Conservation (phyloP, 2,797 vertebrate species). For the Gambelia wislizenii region DNA sequence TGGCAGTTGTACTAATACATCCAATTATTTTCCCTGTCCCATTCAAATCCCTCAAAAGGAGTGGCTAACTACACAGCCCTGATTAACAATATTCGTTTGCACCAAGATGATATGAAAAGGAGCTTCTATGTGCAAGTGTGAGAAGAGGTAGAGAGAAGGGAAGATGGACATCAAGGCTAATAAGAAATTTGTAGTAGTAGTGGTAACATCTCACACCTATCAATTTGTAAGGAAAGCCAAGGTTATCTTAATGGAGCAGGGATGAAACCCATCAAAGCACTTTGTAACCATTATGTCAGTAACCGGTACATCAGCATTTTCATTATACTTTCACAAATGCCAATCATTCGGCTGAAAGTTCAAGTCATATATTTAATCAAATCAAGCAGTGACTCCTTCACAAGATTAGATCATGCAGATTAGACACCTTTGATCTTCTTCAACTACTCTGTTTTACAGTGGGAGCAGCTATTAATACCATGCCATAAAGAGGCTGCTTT, state of each 20-base stretch:
- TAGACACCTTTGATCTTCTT: background rate
- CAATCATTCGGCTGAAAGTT: background rate
- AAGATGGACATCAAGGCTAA: background rate
- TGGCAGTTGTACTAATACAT: background rate
- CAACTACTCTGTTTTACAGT: background rate
- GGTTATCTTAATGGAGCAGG: background rate
- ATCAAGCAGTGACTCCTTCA: background rate
- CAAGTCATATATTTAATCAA: background rate
- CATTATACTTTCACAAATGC: constrained; percentile 8
- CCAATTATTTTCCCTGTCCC: background rate
- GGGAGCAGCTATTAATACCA: background rate
- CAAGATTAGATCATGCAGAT: background rate
- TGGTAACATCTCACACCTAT: background rate
- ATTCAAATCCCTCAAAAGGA: background rate
- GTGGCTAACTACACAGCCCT: background rate
- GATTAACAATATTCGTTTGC: background rate
- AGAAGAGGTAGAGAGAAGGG: background rate
- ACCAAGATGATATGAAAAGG: background rate
- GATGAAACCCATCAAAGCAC: background rate
- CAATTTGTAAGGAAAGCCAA: background rate
- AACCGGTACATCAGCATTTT: background rate
- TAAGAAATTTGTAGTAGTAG: background rate
- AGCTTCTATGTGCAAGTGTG: background rate
- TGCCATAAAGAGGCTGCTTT: background rate
- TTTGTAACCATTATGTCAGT: background rate